Conservation (phyloP, 2,113 vertebrate species). For the Coptodon bakossiorum region DNA sequence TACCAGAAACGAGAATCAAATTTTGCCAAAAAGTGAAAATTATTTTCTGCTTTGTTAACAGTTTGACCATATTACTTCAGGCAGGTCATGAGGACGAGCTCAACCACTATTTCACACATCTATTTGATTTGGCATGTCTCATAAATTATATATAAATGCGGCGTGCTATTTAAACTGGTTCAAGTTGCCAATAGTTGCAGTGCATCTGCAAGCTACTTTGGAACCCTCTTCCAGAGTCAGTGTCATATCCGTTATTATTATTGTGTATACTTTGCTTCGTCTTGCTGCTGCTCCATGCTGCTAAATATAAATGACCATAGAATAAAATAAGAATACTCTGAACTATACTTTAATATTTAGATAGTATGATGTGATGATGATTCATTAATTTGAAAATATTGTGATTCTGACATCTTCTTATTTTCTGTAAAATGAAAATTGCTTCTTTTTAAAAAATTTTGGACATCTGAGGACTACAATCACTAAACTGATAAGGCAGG, state of each 20-base stretch:
- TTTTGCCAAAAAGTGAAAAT: neutral
- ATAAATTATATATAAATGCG: neutral
- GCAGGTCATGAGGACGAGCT: neutral
- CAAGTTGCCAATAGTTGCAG: neutral
- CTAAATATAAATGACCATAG: neutral
- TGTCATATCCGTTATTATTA: neutral
- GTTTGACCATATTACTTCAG: neutral
- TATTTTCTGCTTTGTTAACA: fast-evolving
- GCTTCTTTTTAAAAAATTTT: neutral
- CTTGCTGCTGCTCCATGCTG: neutral
- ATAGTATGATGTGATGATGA: neutral
- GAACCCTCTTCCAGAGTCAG: neutral
- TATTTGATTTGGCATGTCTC: neutral
- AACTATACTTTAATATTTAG: neutral
- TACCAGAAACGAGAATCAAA: neutral
- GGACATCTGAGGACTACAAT: neutral
- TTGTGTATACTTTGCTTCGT: neutral
- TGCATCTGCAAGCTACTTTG: neutral
- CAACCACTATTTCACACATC: neutral
- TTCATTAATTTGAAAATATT: neutral
- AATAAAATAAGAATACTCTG: neutral
- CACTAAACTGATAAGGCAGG: neutral
- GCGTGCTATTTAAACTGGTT: neutral
- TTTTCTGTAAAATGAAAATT: neutral
- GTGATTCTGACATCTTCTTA: neutral